Conservation (phyloP, 2,888 invertebrate species). For the Petrolisthes manimaculis region DNA sequence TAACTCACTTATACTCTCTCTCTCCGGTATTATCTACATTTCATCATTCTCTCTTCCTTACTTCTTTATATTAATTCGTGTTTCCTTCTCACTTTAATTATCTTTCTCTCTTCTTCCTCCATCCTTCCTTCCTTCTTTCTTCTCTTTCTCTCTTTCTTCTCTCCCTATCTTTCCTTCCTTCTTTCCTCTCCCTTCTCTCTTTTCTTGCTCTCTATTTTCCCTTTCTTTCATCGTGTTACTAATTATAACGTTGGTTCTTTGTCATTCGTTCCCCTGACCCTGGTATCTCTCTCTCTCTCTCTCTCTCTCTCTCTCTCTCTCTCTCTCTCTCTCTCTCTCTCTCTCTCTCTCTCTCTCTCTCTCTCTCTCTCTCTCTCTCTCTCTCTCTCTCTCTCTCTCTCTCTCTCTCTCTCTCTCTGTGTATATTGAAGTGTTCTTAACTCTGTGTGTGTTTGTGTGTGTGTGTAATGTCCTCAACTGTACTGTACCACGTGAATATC, state of each 20-base stretch:
- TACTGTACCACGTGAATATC: too few relatives aligned
- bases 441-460: too few relatives aligned
- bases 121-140: background rate
- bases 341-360: background rate
- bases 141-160: background rate
- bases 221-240: background rate
- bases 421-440: too few relatives aligned
- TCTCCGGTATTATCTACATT: background rate
- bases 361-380: slow-evolving; percentile 7
- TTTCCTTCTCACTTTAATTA: background rate
- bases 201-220: background rate
- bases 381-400: slow-evolving; percentile 26
- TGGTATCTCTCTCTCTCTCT: too few relatives aligned
- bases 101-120: background rate
- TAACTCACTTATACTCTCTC: background rate
- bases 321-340: slow-evolving; percentile 8
- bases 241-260: too few relatives aligned
- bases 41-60: background rate
- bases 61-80: background rate
- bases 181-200: background rate
- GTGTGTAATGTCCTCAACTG: too few relatives aligned
- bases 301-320: slow-evolving; percentile 3
- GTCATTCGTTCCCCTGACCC: background rate
- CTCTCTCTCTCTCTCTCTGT: slow-evolving; percentile 13
- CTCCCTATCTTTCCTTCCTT: background rate